Evolutionary conservation across 2,113 vertebrate species (phyloP).

Genomic region (Synodontis membranacea): DNA sequence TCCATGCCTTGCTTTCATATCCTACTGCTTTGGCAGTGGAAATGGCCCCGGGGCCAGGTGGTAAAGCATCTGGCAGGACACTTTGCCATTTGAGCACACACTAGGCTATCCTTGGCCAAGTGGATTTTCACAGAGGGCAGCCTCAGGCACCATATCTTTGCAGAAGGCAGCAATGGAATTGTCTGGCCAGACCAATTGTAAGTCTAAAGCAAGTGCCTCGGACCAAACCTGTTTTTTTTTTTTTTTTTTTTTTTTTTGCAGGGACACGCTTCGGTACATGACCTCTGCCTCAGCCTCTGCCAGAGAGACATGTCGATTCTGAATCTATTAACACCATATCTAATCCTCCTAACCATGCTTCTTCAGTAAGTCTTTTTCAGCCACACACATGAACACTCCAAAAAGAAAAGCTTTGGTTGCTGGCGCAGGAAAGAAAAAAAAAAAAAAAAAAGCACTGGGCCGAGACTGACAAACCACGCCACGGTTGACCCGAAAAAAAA

Average conservation of each 20-base stretch:
- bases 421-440: too few relatives aligned
- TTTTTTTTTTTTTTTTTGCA: too few relatives aligned
- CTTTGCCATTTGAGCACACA: slow-evolving; percentile 34
- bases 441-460: neutral
- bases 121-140: slow-evolving; percentile 42
- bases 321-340: slow-evolving; percentile 27
- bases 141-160: slow-evolving; percentile 34
- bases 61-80: slow-evolving; percentile 48
- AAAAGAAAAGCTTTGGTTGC: neutral
- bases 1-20: slow-evolving; percentile 22
- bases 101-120: slow-evolving; percentile 29
- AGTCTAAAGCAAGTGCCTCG: slow-evolving; percentile 28
- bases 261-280: slow-evolving; percentile 16
- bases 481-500: slow-evolving; percentile 24
- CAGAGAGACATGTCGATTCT: neutral
- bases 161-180: slow-evolving; percentile 35
- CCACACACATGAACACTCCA: neutral
- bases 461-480: neutral
- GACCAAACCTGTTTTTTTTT: slow-evolving; percentile 1
- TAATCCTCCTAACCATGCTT: slow-evolving; percentile 37
- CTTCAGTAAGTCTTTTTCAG: slow-evolving; percentile 31
- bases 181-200: slow-evolving; percentile 40
- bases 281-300: slow-evolving; percentile 9
- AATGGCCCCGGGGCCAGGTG: slow-evolving; percentile 32
- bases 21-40: slow-evolving; percentile 24